Base-by-base conservation (phyloP, 2,113 vertebrate genomes). In the Laterallus jamaicensis region DNA sequence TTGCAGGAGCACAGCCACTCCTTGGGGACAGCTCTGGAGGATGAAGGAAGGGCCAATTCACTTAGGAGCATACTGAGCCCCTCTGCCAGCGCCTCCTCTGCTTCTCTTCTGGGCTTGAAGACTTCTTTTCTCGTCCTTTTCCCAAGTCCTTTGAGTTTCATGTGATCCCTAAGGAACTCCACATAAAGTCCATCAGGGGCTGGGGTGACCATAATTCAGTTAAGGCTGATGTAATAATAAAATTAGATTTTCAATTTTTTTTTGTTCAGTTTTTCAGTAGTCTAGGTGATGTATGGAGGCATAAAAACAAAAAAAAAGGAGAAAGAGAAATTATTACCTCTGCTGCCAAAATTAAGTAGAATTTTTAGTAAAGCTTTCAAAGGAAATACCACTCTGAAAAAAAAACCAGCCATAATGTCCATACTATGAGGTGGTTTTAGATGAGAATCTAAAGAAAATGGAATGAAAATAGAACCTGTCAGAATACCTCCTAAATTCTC, bases 311-410 rank as follows among this genome's bases (percentile, higher is more conserved):
- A 35, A 39, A 8, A 47, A 47, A 47, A 47, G 44, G 18, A 60
- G 73, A 25, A 56, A 76, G 20, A 47, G 10, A 56, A 80, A 71
- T 22, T 0, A 44, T 31, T 81, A 70, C 4, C 4, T 83, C 68
- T 93, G 37, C 71, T 92, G 52, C 52, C 76, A 92, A 62, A 86
- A 77, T 83, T 64, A 81, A 82, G 55, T 85, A 54, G 56, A 66
- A 35, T 68, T 86, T 86, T 90, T 49, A 94, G 73, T 24, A 66
- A 81, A 79, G 35, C 68, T 93, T 93, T 88, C 39, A 89, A 62
- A 88, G 47, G 69, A 81, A 88, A 90, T 81, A 29, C 67, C 29
- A 32, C 85, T 66, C 8, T 22, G 47, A 79, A 75, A 68, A 78
- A 37, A 22, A 42, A n/a, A 11, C 40, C 35, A 35, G 35, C 40